phyloP scores from a whole-genome alignment of 2,797 vertebrate species.

The Cottoperca gobio region DNA sequence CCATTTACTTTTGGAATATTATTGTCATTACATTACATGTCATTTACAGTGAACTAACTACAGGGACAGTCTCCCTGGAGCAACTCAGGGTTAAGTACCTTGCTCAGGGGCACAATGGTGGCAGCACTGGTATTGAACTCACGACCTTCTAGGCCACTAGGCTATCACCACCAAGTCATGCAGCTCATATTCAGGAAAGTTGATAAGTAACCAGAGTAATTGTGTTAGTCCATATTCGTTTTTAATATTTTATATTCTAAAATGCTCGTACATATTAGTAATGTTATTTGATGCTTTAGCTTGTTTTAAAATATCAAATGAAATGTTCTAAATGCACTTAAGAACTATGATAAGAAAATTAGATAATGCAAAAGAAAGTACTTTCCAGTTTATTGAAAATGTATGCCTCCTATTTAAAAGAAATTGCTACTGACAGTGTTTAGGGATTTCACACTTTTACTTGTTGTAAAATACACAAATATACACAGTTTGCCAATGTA shows the following conservation, averaged over 20 bases:
- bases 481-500: neutral
- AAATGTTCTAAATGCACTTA: neutral
- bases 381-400: neutral
- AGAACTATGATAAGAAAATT: no score
- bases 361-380: neutral
- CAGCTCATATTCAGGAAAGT: neutral
- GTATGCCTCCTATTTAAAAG: neutral
- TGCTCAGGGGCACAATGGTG: no score
- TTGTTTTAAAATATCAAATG: neutral
- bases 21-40: no score
- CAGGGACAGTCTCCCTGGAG: no score
- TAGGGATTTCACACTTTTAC: neutral
- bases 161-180: no score
- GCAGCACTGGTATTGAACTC: no score
- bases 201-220: neutral
- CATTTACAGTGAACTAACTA: no score
- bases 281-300: conserved; percentile 5
- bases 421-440: neutral
- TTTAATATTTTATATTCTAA: conserved; percentile 2
- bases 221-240: neutral
- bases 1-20: no score
- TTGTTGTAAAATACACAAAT: neutral
- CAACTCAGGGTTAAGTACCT: no score
- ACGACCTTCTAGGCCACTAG: no score
- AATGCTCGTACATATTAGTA: conserved; percentile 1